Evolutionary conservation across 2,888 invertebrate species (phyloP), one percentile per base, ranked within the genome.

Genomic region (Coelopa pilipes): DNA sequence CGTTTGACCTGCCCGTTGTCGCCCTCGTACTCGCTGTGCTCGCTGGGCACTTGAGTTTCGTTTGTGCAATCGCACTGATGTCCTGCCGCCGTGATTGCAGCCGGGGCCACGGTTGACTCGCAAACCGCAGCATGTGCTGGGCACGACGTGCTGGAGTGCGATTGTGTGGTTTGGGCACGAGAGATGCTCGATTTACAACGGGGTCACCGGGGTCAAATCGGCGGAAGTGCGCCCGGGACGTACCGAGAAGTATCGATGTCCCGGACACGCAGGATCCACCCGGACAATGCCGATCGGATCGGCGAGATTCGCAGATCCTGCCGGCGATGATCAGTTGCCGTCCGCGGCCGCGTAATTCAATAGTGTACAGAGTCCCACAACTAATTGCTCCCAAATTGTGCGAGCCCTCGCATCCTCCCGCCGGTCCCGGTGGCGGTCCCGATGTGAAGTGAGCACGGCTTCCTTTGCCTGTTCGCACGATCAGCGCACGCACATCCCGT

Each of bases 301-400:
- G 57, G 19, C 5, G 24, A 4, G 57, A 34, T 34, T 34, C 34
- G 34, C 34, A 34, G 34, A 34, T 34, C 34, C 34, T 34, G 13
- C 19, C 57, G 24, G 3, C 21, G 57, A 10, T 59, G 24, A 59
- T 59, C 19, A 59, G 10, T 13, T 21, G 12, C 13, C 11, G 12
- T 62, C 7, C 45, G 15, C 34, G n/a, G 1, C n/a, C n/a, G n/a
- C 19, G 65, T 66, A 49, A 66, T 34, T 45, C 9, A 66, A 66
- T 66, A 47, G 46, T n/a, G 13, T 12, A 17, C 2, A 5, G 65
- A 21, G 15, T 21, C 21, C 66, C 15, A 13, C 49, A 13, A 50
- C 79, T 82, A 83, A 83, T 83, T 82, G 82, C 78, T 81, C 82
- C 81, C 82, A 80, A 80, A 80, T 76, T 72, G 78, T 83, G 82